These are phyloP conservation scores for Pterocles orientalis DNA, from an alignment of 2,113 vertebrate genomes.

Conservation along the genomic window DNA sequence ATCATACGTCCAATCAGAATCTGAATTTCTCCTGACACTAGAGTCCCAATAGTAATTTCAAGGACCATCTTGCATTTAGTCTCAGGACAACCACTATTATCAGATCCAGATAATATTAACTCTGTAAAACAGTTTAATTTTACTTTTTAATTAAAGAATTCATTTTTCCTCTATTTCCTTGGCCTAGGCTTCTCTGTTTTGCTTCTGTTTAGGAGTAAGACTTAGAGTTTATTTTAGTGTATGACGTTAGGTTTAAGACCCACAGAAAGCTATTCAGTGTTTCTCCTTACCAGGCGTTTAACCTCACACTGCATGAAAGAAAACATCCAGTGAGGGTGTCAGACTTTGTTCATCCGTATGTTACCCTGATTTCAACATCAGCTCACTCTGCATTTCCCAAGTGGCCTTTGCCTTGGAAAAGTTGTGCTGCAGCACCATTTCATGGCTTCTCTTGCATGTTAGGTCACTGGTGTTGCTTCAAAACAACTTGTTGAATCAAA, in stretches of 20 bases:
- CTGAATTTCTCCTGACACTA: not conserved
- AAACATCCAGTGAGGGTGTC: not conserved
- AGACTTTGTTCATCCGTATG: conserved; percentile 44
- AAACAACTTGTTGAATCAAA: not conserved
- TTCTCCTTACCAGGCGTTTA: not conserved
- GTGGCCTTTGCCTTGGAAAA: not conserved
- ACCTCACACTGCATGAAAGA: not conserved
- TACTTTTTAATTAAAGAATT: not conserved
- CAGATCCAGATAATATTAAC: not conserved
- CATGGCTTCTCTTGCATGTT: not conserved
- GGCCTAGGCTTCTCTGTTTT: not conserved
- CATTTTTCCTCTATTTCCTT: not conserved
- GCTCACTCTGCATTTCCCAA: not conserved
- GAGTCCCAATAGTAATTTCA: not conserved
- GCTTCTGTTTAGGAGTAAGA: not conserved
- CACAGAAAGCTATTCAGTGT: not conserved
- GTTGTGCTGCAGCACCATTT: not conserved
- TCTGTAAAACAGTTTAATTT: not conserved
- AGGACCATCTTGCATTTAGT: not conserved
- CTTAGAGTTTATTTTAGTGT: not conserved
- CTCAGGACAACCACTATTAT: not conserved
- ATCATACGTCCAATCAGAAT: not conserved
- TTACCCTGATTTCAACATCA: conserved; percentile 48
- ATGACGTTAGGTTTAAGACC: not conserved
- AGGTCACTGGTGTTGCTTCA: not conserved